These are phyloP conservation scores for Tangara arthus DNA, from an alignment of 2,797 vertebrate species.

Conservation along the genomic window DNA sequence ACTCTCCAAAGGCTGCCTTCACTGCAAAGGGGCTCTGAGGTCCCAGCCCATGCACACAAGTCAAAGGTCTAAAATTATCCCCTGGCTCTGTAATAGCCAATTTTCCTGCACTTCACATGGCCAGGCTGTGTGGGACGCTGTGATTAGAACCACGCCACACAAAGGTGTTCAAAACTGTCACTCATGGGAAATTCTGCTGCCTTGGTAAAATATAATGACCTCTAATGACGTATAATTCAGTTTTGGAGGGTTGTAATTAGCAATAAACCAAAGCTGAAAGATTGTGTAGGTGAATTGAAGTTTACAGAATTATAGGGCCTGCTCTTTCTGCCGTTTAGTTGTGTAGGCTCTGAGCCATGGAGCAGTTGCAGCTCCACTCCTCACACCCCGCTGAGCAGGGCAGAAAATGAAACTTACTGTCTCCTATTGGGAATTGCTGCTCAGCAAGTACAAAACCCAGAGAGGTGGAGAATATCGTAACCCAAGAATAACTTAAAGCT, in stretches of 20 bases:
- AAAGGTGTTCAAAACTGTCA: not conserved
- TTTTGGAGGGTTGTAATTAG: constrained; percentile 26
- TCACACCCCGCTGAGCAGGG: not conserved
- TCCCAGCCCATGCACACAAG: not conserved
- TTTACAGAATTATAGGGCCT: constrained; percentile 16
- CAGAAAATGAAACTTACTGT: not conserved
- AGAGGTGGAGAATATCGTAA: not conserved
- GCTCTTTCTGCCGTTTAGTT: not conserved
- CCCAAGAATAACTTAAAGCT: not conserved
- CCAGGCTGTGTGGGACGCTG: not conserved
- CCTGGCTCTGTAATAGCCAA: not conserved
- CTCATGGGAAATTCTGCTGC: not conserved
- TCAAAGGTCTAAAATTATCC: constrained; percentile 10
- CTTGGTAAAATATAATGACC: constrained; percentile 1
- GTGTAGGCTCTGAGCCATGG: not conserved
- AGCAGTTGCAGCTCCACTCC: not conserved
- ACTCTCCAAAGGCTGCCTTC: not conserved
- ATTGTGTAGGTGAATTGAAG: constrained; percentile 13
- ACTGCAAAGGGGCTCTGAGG: not conserved
- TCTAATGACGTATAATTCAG: not conserved
- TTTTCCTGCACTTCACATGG: not conserved
- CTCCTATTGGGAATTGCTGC: not conserved
- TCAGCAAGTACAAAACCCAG: not conserved
- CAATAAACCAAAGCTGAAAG: not conserved
- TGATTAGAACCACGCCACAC: not conserved